Percentiles rank a stretch among this genome's conserved stretches.
Evolutionary conservation across 2,797 vertebrate species (phyloP).

Genomic region (Hapalemur alaotrensis): DNA sequence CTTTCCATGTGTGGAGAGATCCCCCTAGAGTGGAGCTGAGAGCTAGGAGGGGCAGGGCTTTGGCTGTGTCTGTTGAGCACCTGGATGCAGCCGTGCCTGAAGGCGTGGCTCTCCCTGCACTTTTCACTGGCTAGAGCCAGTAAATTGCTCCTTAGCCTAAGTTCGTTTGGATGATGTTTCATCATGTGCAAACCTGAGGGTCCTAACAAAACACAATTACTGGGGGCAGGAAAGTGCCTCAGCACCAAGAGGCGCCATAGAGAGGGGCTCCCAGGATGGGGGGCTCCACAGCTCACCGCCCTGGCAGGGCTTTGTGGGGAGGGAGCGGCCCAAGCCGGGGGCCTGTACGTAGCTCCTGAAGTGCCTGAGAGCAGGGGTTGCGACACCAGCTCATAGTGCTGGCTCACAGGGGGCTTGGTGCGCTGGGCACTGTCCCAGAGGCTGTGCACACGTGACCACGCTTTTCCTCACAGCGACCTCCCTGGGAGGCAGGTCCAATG

Average conservation of each 20-base stretch:
- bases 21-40: not conserved
- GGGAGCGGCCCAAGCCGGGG: not conserved
- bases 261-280: not conserved
- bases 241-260: not conserved
- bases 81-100: not conserved
- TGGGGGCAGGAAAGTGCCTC: not conserved
- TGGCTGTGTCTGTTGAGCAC: not conserved
- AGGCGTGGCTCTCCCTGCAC: not conserved
- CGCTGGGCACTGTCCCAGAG: too few species aligned
- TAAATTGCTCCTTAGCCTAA: not conserved
- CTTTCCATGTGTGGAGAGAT: not conserved
- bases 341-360: not conserved
- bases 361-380: rapidly evolving
- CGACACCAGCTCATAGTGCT: rapidly evolving
- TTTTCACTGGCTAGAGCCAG: not conserved
- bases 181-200: not conserved
- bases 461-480: rapidly evolving
- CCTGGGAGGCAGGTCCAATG: rapidly evolving
- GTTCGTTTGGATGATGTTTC: not conserved
- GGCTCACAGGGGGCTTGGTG: rapidly evolving
- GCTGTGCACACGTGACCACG: rapidly evolving
- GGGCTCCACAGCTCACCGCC: rapidly evolving
- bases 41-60: not conserved
- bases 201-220: not conserved
- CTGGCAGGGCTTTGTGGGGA: too few species aligned